A percentile compares a stretch with the other conserved stretches of the same genome.
Conservation (phyloP, 2,797 vertebrate species). For the Phrynocephalus vlangalii region DNA sequence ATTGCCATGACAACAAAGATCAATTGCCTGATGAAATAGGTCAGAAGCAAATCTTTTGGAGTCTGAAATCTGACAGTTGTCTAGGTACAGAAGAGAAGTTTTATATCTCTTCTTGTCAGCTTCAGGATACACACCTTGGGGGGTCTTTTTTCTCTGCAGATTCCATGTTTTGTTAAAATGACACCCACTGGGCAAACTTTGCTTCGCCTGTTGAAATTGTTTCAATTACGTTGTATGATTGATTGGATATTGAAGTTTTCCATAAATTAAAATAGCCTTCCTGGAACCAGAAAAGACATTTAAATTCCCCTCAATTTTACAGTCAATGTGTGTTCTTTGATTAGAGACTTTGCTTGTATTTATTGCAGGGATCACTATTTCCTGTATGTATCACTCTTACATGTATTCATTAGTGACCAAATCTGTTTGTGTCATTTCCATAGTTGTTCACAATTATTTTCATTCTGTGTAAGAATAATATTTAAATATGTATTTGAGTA, state of each 20-base stretch:
- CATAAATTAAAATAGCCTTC: background rate
- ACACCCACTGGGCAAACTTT: background rate
- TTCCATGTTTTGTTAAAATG: slow-evolving; percentile 4
- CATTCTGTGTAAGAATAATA: background rate
- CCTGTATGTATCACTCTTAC: background rate
- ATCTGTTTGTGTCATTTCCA: background rate
- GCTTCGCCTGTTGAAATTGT: background rate
- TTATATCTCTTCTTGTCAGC: slow-evolving; percentile 4
- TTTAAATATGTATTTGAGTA: background rate
- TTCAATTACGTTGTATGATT: slow-evolving; percentile 12
- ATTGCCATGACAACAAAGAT: slow-evolving; percentile 22
- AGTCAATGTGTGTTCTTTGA: no score
- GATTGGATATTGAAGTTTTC: background rate
- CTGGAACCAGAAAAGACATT: background rate
- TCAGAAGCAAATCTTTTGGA: slow-evolving; percentile 11
- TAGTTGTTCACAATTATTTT: background rate
- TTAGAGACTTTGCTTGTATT: background rate
- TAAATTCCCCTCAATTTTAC: background rate
- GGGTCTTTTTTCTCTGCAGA: background rate
- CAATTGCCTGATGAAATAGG: background rate
- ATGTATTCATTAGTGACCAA: background rate
- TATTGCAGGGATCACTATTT: background rate
- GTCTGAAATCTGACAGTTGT: slow-evolving; percentile 7
- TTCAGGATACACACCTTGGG: background rate
- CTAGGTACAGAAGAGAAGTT: background rate